A percentile compares a stretch with the other conserved stretches of the same genome.
Evolutionary conservation across 92 coral and sea anemone species (phyloP).

Genomic region (Diadumene lineata): DNA sequence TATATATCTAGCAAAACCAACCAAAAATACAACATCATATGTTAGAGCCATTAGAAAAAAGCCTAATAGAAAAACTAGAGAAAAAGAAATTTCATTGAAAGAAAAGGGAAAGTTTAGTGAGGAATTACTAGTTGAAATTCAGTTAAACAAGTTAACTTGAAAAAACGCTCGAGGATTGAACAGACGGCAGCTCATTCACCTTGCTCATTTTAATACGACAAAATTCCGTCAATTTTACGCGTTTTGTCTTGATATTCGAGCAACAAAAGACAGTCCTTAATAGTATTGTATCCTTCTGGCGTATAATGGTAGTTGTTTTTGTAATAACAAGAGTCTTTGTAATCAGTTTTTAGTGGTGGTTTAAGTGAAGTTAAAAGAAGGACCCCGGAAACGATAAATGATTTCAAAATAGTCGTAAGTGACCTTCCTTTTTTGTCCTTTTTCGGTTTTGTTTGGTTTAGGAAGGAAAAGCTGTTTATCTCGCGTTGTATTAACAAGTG

Average conservation of each 20-base stretch:
- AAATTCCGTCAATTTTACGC: background rate
- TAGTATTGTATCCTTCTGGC: background rate
- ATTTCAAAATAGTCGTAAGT: background rate
- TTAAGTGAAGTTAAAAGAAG: background rate
- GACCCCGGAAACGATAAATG: background rate
- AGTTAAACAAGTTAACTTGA: background rate
- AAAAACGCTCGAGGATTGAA: background rate
- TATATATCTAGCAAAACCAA: background rate
- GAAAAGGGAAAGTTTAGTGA: background rate
- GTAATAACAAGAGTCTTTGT: background rate
- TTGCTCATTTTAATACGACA: no score
- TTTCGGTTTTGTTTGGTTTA: background rate
- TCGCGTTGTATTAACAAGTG: background rate
- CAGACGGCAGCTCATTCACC: no score
- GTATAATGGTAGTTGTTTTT: background rate
- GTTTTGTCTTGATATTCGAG: conserved; percentile 2
- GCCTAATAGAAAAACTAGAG: no score
- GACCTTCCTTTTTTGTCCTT: background rate
- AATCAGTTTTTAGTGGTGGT: background rate
- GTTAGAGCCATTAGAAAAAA: no score
- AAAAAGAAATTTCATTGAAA: no score
- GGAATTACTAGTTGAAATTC: background rate
- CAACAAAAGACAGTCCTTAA: background rate
- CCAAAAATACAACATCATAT: background rate
- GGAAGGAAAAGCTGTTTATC: background rate